phyloP scores from a whole-genome alignment of 2,797 vertebrate genomes.

The Fratercula arctica region DNA sequence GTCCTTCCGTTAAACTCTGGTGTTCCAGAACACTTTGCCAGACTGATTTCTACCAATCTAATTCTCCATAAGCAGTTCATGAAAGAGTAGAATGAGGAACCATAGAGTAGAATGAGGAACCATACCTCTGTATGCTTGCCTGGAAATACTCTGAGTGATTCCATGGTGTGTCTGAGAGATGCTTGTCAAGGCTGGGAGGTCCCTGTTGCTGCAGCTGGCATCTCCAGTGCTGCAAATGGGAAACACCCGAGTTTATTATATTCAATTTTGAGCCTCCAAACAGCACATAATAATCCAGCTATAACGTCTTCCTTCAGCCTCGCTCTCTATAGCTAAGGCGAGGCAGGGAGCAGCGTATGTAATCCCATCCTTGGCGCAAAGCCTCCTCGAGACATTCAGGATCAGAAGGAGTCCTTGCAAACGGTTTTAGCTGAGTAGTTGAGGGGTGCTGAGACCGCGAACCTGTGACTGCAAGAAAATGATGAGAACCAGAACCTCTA shows the following conservation, averaged over 20 bases:
- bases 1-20: not conserved
- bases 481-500: constrained; percentile 2
- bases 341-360: not conserved
- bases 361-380: not conserved
- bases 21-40: not conserved
- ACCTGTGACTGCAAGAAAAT: not conserved
- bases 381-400: fast-evolving
- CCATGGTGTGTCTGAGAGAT: not conserved
- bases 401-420: not conserved
- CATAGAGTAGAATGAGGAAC: not conserved
- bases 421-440: not conserved
- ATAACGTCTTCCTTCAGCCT: not conserved
- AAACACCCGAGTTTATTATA: not conserved
- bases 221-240: not conserved
- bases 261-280: not conserved
- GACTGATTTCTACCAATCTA: not conserved
- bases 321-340: fast-evolving
- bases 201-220: not conserved
- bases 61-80: not conserved
- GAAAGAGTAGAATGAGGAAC: not conserved
- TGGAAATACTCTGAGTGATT: not conserved
- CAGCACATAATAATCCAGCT: not conserved
- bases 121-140: not conserved
- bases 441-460: not conserved
- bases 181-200: not conserved